A percentile compares a stretch with the other conserved stretches of the same genome.
These are phyloP conservation scores for Agrochola circellaris DNA, from an alignment of 2,888 invertebrate genomes.

Conservation along the genomic window DNA sequence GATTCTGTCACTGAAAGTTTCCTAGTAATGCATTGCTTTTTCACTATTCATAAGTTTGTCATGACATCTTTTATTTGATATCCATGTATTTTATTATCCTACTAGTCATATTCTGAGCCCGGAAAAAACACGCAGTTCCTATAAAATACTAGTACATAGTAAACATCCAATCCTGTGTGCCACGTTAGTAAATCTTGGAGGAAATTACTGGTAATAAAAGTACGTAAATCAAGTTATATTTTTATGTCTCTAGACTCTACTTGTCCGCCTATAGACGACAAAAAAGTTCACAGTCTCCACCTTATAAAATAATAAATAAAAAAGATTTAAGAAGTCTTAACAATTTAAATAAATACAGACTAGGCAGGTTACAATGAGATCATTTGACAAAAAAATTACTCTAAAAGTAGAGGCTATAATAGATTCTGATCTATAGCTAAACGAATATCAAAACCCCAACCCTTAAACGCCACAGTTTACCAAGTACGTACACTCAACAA, in stretches of 20 bases:
- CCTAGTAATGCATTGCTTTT: neutral
- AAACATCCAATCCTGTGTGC: slow-evolving; percentile 44
- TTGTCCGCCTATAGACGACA: neutral
- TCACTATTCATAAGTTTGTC: neutral
- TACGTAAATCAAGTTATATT: slow-evolving; percentile 3
- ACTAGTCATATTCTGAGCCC: slow-evolving; percentile 6
- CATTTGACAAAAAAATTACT: neutral
- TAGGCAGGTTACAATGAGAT: neutral
- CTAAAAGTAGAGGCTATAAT: neutral
- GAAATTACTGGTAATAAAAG: slow-evolving; percentile 50
- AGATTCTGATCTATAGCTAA: neutral
- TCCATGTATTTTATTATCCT: slow-evolving; percentile 19
- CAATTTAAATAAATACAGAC: neutral
- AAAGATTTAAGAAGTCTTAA: neutral
- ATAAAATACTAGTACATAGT: slow-evolving; percentile 46
- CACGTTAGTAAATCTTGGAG: slow-evolving; percentile 38
- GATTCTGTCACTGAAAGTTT: neutral
- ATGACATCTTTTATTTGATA: slow-evolving; percentile 20
- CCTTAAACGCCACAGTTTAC: slow-evolving; percentile 27
- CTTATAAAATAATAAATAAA: neutral
- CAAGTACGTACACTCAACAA: slow-evolving; percentile 37
- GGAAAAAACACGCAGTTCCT: slow-evolving; percentile 38
- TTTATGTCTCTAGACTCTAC: neutral
- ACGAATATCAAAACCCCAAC: neutral
- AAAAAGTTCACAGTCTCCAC: neutral